These are phyloP conservation scores for Fissipunctia ypsillon DNA, from an alignment of 2,888 invertebrate genomes.

Conservation along the genomic window DNA sequence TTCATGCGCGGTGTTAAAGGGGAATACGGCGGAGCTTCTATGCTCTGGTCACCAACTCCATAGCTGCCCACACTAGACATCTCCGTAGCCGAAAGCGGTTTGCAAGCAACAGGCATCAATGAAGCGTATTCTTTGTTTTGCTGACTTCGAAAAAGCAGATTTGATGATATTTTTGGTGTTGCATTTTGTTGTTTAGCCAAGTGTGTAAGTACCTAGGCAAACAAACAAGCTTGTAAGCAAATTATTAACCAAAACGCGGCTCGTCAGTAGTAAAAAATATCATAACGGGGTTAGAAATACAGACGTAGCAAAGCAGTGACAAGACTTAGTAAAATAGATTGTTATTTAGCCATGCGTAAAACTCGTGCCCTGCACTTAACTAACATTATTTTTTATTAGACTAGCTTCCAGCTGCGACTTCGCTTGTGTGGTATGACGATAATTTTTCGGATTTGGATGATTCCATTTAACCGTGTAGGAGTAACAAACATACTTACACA, in stretches of 20 bases:
- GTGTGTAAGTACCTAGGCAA: slow-evolving; percentile 16
- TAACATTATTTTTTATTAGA: slow-evolving; percentile 1
- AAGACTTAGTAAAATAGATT: slow-evolving; percentile 10
- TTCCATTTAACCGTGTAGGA: slow-evolving; percentile 10
- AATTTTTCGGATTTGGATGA: slow-evolving; percentile 1
- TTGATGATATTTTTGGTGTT: slow-evolving; percentile 25
- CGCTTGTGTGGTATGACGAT: slow-evolving; percentile 4
- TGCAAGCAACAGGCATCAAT: slow-evolving; percentile 31
- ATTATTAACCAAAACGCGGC: slow-evolving; percentile 17
- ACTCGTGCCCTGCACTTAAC: slow-evolving; percentile 13
- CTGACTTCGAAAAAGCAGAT: slow-evolving; percentile 37
- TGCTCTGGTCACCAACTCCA: slow-evolving; percentile 36
- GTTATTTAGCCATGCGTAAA: slow-evolving; percentile 15
- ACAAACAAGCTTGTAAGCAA: slow-evolving; percentile 22
- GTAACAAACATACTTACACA: slow-evolving; percentile 15
- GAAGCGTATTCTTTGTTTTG: slow-evolving; percentile 31
- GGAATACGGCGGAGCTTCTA: slow-evolving; percentile 31
- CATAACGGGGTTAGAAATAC: slow-evolving; percentile 6
- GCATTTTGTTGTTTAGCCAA: slow-evolving; percentile 22
- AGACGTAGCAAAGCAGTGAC: slow-evolving; percentile 7
- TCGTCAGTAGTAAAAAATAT: slow-evolving; percentile 19
- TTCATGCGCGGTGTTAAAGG: slow-evolving; percentile 34
- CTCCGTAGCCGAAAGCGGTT: slow-evolving; percentile 24
- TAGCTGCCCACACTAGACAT: slow-evolving; percentile 26
- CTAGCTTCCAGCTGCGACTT: background rate